phyloP scores from a whole-genome alignment of 2,888 invertebrate genomes.

The Drosophila melanosoma region DNA sequence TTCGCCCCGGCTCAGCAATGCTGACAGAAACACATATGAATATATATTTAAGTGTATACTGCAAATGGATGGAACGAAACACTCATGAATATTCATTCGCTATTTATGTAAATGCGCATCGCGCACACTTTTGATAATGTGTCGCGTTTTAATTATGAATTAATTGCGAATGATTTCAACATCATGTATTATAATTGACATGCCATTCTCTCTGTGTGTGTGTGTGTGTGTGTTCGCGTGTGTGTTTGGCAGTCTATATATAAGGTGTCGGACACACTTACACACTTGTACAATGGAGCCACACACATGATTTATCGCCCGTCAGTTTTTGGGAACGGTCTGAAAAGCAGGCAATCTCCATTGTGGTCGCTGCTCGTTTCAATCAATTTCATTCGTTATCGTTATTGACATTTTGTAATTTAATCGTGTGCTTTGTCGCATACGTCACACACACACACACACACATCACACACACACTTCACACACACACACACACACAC shows the following conservation, averaged over 20 bases:
- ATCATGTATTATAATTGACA: constrained; percentile 80
- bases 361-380: constrained; percentile 75
- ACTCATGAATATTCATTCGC: constrained; percentile 75
- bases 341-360: constrained; percentile 21
- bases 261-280: constrained; percentile 49
- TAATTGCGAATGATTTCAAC: constrained; percentile 81
- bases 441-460: constrained; percentile 37
- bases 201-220: constrained; percentile 52
- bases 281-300: constrained; percentile 9
- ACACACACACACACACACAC: constrained; percentile 10
- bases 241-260: constrained; percentile 37
- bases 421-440: constrained; percentile 80
- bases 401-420: constrained; percentile 80
- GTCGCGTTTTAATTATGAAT: constrained; percentile 80
- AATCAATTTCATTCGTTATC: constrained; percentile 80
- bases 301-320: constrained; percentile 69
- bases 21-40: constrained; percentile 27
- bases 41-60: not conserved
- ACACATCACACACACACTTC: constrained; percentile 12
- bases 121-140: constrained; percentile 74
- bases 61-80: constrained; percentile 9
- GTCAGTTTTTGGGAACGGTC: constrained; percentile 13
- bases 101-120: constrained; percentile 72
- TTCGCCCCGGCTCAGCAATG: constrained; percentile 14
- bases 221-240: constrained; percentile 22